Evolutionary conservation across 2,888 invertebrate genomes (phyloP), one percentile per base, ranked within the genome.

Genomic region (Drosophila rubida): DNA sequence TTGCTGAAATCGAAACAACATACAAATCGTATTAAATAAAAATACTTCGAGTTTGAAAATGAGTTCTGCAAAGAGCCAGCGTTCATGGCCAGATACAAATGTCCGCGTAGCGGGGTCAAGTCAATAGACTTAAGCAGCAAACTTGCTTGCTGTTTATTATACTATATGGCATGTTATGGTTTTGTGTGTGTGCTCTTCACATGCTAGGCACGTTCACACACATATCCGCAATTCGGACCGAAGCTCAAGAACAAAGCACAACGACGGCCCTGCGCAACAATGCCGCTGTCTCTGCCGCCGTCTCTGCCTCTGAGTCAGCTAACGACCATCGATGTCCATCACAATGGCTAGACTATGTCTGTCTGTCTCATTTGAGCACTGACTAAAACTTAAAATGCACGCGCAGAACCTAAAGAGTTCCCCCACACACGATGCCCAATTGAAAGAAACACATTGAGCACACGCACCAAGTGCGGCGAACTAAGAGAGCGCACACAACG

Each of bases 241-340:
- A 78, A 82, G 69, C 86, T 81, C 81, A 82, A 82, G 82, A 82
- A 85, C 82, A 82, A 69, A 69, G 75, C 53, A 35, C 6, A 37
- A 32, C 32, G n/a, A 32, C 45, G 69, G 61, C 75, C 75, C 60
- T 78, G 75, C 45, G 7, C 35, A 65, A 39, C n/a, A 51, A 32
- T 32, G 32, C n/a, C 32, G 32, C 32, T 32, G 35, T 37, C 35
- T 13, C 35, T 37, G 35, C 7, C 35, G 13, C 35, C 13, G 13
- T 14, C 35, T 37, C 35, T 13, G 35, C 5, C 35, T 14, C 35
- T 37, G 35, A 50, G 48, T 27, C 55, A 58, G 55, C 32, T 42
- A 57, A 72, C 66, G 73, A 58, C 57, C 54, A 72, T 61, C 42
- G 61, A 50, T 61, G 78, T 58, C 73, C 61, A 66, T 74, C 66